Percentiles rank a stretch among this genome's conserved stretches.
phyloP scores from a whole-genome alignment of 1,140 invertebrate species.

The Magallana ariakensis region DNA sequence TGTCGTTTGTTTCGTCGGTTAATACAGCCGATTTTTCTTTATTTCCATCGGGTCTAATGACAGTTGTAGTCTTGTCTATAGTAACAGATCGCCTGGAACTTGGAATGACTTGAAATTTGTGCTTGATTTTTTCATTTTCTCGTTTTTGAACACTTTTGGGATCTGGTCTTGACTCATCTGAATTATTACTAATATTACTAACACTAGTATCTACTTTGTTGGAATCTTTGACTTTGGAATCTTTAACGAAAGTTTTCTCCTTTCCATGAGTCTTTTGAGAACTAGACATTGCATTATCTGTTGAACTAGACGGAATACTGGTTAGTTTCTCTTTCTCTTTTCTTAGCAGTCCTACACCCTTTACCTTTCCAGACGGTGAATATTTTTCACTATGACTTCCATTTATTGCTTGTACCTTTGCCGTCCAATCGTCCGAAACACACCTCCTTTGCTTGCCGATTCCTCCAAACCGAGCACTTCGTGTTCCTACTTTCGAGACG shows the following conservation, averaged over 20 bases:
- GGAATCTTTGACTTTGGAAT: neutral
- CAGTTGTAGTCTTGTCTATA: slow-evolving; percentile 57
- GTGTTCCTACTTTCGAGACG: slow-evolving; percentile 50
- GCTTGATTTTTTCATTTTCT: slow-evolving; percentile 44
- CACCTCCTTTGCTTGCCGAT: slow-evolving; percentile 47
- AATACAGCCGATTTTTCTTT: slow-evolving; percentile 14
- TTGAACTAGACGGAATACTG: slow-evolving; percentile 49
- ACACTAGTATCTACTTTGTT: slow-evolving; percentile 20
- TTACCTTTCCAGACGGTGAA: slow-evolving; percentile 21
- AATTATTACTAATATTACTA: slow-evolving; percentile 54
- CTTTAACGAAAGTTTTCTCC: slow-evolving; percentile 11
- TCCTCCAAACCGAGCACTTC: slow-evolving; percentile 27
- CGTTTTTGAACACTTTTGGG: slow-evolving; percentile 47
- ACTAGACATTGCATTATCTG: slow-evolving; percentile 47
- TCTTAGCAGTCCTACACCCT: slow-evolving; percentile 1
- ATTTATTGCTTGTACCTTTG: slow-evolving; percentile 47
- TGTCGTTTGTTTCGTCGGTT: neutral
- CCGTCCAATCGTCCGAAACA: slow-evolving; percentile 56
- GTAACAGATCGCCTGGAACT: slow-evolving; percentile 57
- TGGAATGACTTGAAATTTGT: slow-evolving; percentile 33
- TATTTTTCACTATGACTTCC: slow-evolving; percentile 48
- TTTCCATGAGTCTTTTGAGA: slow-evolving; percentile 38
- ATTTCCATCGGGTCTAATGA: slow-evolving; percentile 43
- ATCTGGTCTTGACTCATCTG: slow-evolving; percentile 52
- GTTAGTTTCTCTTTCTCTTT: slow-evolving; percentile 48